Percentiles rank a stretch among this genome's conserved stretches.
Conservation (phyloP, 2,113 vertebrate genomes). For the Centrocercus urophasianus region DNA sequence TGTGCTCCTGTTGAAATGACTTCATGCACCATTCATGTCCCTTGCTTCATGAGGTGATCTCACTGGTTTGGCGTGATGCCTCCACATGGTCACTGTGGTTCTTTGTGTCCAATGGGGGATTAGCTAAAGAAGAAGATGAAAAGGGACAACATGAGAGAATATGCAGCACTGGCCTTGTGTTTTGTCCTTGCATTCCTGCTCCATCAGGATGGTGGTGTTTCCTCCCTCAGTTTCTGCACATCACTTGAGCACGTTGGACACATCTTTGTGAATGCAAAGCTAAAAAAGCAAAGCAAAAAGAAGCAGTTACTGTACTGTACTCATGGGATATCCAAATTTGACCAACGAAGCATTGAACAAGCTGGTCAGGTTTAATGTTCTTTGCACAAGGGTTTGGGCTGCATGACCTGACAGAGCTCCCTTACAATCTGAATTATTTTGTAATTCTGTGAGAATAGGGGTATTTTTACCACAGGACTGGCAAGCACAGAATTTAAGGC, state of each 20-base stretch:
- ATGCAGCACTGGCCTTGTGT: rapidly evolving
- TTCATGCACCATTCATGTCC: rapidly evolving
- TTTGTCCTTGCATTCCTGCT: neutral
- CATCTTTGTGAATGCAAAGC: neutral
- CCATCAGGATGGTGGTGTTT: rapidly evolving
- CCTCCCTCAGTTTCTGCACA: neutral
- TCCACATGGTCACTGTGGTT: rapidly evolving
- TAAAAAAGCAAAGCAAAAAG: neutral
- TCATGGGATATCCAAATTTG: neutral
- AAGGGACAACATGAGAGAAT: rapidly evolving
- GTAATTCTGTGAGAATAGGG: neutral
- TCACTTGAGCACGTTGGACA: neutral
- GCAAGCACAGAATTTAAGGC: neutral
- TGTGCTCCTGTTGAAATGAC: neutral
- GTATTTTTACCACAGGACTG: neutral
- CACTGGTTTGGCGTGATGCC: rapidly evolving
- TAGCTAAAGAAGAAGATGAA: neutral
- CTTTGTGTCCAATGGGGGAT: rapidly evolving
- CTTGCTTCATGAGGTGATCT: neutral
- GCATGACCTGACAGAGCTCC: neutral
- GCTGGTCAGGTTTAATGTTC: neutral
- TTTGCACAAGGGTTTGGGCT: neutral
- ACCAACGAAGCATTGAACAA: neutral
- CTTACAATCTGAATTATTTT: neutral
- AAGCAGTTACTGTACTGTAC: neutral